phyloP scores from a whole-genome alignment of 1,140 invertebrate species.

The Zaprionus capensis region DNA sequence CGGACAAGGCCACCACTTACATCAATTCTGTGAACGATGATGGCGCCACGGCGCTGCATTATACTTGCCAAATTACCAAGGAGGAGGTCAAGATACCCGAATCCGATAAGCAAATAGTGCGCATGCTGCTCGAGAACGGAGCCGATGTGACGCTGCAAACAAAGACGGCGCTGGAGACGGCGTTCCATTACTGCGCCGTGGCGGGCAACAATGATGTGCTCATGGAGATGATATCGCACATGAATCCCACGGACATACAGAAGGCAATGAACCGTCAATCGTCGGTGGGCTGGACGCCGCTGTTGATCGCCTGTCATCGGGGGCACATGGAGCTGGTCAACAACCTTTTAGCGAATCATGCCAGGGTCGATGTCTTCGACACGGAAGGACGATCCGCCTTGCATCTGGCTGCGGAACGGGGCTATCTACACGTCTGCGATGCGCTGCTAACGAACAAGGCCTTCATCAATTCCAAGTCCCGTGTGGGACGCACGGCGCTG shows the following conservation, averaged over 20 bases:
- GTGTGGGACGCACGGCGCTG: conserved; percentile 92
- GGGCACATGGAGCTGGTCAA: conserved; percentile 93
- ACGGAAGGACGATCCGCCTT: conserved; percentile 97
- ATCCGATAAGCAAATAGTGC: conserved; percentile 95
- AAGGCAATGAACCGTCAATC: conserved; percentile 97
- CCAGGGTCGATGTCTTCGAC: conserved; percentile 99
- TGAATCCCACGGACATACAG: conserved; percentile 94
- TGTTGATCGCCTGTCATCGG: conserved; percentile 94
- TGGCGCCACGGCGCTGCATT: conserved; percentile 97
- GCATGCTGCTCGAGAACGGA: conserved; percentile 93
- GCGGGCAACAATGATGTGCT: conserved; percentile 98
- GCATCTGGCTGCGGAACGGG: conserved; percentile 97
- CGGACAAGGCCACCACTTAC: conserved; percentile 89
- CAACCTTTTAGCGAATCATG: conserved; percentile 94
- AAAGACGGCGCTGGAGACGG: conserved; percentile 94
- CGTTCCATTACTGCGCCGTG: conserved; percentile 97
- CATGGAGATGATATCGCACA: conserved; percentile 95
- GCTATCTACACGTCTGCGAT: conserved; percentile 96
- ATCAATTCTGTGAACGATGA: conserved; percentile 94
- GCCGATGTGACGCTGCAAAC: conserved; percentile 95
- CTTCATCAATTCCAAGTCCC: conserved; percentile 98
- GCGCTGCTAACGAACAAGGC: conserved; percentile 98
- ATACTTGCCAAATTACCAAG: conserved; percentile 91
- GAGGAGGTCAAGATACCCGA: conserved; percentile 89
- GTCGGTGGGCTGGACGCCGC: conserved; percentile 96